Percentiles rank a stretch among this genome's conserved stretches.
Conservation (phyloP, 2,888 invertebrate species). For the Anoplius nigerrimus region DNA sequence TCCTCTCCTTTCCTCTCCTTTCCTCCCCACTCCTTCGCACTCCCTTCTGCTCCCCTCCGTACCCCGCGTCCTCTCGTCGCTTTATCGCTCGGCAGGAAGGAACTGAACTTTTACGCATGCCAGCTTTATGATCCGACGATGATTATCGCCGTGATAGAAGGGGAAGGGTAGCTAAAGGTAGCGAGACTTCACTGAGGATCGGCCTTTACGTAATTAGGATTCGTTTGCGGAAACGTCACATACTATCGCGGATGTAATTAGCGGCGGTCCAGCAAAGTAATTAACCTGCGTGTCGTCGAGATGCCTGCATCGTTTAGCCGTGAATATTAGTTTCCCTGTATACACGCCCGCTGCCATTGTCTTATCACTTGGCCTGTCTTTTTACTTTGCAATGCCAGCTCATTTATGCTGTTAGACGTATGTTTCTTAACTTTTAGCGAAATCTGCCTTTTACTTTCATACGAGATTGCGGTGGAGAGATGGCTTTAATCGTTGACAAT, state of each 20-base stretch:
- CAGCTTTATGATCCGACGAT: conserved; percentile 7
- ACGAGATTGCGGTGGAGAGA: too few species aligned
- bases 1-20: not conserved
- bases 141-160: conserved; percentile 2
- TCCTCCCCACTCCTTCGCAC: too few species aligned
- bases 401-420: too few species aligned
- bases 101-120: not conserved
- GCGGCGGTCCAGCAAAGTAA: conserved; percentile 29
- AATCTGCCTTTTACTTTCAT: too few species aligned
- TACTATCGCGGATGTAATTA: conserved; percentile 43
- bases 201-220: conserved; percentile 41
- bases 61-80: too few species aligned
- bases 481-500: too few species aligned
- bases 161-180: not conserved
- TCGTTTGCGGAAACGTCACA: conserved; percentile 34
- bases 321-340: not conserved
- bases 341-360: not conserved
- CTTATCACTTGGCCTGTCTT: too few species aligned
- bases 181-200: conserved; percentile 11
- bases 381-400: too few species aligned
- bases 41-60: too few species aligned
- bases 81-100: too few species aligned
- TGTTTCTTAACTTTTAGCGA: too few species aligned
- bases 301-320: conserved; percentile 12
- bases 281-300: conserved; percentile 43